Evolutionary conservation across 2,113 vertebrate species (phyloP).

Genomic region (Eolophus roseicapilla): DNA sequence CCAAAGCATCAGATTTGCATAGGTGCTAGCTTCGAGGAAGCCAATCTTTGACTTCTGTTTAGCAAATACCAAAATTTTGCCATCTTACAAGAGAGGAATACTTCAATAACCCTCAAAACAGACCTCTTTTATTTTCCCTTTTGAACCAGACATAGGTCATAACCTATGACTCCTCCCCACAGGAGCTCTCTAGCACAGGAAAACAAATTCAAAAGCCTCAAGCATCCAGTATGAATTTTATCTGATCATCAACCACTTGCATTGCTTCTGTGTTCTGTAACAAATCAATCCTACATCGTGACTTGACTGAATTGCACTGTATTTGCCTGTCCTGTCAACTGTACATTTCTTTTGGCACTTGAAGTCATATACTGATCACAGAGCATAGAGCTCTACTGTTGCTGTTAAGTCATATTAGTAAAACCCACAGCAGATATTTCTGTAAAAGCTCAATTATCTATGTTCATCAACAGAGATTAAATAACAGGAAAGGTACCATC

Average conservation of each 20-base stretch:
- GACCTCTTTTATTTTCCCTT: background rate
- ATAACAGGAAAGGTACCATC: background rate
- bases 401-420: background rate
- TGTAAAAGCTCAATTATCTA: background rate
- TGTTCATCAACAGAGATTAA: background rate
- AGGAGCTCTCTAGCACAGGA: background rate
- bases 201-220: background rate
- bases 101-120: background rate
- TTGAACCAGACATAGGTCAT: background rate
- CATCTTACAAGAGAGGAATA: background rate
- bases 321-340: constrained; percentile 6
- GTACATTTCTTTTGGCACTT: background rate
- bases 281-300: background rate
- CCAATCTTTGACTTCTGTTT: background rate
- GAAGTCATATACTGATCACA: background rate
- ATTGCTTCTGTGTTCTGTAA: background rate
- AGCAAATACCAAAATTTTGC: background rate
- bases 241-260: background rate
- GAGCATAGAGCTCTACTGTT: background rate
- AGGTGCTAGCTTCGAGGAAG: background rate
- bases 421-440: background rate
- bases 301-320: background rate
- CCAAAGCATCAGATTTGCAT: background rate
- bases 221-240: background rate
- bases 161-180: background rate